phyloP scores from a whole-genome alignment of 1,140 invertebrate species.

The Megathymus violae region DNA sequence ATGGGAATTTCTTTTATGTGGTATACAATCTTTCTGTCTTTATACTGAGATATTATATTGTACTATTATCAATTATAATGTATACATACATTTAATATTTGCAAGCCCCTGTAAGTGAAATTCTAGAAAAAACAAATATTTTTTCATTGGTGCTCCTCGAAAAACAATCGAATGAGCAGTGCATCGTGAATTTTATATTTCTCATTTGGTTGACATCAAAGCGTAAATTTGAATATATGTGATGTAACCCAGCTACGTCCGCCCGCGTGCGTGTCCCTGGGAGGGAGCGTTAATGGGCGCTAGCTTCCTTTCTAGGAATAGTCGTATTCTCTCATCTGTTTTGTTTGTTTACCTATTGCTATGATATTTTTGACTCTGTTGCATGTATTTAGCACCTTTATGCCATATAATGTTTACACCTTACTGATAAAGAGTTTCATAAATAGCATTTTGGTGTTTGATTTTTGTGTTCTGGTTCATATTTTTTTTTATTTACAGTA shows the following conservation, averaged over 20 bases:
- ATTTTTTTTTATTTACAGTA: not conserved
- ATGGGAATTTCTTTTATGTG: too few relatives aligned
- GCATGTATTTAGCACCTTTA: conserved; percentile 10
- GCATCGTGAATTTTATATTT: conserved; percentile 8
- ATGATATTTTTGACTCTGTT: conserved; percentile 17
- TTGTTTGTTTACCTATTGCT: conserved; percentile 32
- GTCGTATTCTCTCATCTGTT: conserved; percentile 29
- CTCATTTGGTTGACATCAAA: conserved; percentile 23
- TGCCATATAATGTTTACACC: not conserved
- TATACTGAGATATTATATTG: too few relatives aligned
- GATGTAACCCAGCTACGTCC: conserved; percentile 47
- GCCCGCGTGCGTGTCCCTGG: conserved; percentile 35
- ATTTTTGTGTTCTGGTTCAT: not conserved
- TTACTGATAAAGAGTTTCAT: not conserved
- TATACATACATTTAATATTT: too few relatives aligned
- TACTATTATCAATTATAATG: too few relatives aligned
- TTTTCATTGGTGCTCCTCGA: conserved; percentile 23
- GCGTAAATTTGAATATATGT: conserved; percentile 36
- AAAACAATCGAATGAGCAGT: not conserved
- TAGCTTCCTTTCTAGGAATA: conserved; percentile 60
- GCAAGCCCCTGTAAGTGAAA: too few relatives aligned
- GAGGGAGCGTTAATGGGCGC: conserved; percentile 60
- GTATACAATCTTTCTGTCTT: too few relatives aligned
- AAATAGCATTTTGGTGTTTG: not conserved
- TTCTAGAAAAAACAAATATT: not conserved